Conservation (phyloP, 2,797 vertebrate genomes). For the Eleutherodactylus coqui region DNA sequence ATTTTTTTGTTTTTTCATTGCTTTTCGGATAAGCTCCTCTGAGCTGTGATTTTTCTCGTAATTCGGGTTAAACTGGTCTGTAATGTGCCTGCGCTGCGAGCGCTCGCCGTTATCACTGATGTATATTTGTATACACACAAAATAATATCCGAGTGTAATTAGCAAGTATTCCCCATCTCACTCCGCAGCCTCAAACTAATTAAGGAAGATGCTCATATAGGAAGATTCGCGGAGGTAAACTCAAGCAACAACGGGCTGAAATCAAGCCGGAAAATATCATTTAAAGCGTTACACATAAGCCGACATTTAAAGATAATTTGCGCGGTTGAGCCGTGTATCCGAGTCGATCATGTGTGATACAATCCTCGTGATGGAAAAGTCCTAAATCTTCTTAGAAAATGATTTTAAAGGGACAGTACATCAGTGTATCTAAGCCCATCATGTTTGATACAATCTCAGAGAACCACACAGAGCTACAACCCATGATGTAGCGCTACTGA, state of each 20-base stretch:
- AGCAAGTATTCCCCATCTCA: slow-evolving; percentile 27
- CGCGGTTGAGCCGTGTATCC: neutral
- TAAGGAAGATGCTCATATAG: neutral
- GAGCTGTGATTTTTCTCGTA: slow-evolving; percentile 13
- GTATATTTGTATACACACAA: slow-evolving; percentile 46
- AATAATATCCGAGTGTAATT: slow-evolving; percentile 49
- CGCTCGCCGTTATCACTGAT: slow-evolving; percentile 19
- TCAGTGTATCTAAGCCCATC: neutral
- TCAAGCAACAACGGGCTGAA: slow-evolving; percentile 1
- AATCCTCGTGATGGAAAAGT: neutral
- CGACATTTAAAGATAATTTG: neutral
- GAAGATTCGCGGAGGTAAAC: neutral
- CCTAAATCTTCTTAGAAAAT: neutral
- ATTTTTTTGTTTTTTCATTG: neutral
- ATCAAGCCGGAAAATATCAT: neutral
- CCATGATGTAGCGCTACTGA: too few relatives aligned
- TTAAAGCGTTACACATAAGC: neutral
- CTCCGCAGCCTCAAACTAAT: slow-evolving; percentile 29
- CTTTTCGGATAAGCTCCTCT: slow-evolving; percentile 33
- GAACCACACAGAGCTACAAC: too few relatives aligned
- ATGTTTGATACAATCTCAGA: neutral
- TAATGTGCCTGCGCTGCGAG: slow-evolving; percentile 38
- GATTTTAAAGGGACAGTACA: neutral
- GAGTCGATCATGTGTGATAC: neutral
- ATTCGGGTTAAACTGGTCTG: slow-evolving; percentile 47